These are phyloP conservation scores for Echinops telfairi DNA, from an alignment of 2,113 vertebrate species.

Conservation along the genomic window DNA sequence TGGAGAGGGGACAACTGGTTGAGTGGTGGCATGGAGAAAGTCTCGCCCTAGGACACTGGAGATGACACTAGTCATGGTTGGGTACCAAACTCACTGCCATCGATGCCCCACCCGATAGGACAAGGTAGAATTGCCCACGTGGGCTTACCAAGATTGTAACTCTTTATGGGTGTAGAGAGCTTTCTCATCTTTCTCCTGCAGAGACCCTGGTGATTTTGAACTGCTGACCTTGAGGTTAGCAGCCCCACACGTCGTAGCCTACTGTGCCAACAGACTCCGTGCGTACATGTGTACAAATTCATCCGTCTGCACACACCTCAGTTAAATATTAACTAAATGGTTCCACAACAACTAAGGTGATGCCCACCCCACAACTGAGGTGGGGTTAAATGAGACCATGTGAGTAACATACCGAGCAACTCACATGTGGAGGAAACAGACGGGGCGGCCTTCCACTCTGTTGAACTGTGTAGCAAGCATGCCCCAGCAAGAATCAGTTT, in stretches of 20 bases:
- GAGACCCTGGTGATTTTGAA: too few species aligned
- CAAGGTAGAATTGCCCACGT: too few species aligned
- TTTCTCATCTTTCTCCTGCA: too few species aligned
- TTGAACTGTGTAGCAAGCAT: not conserved
- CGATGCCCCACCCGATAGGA: too few species aligned
- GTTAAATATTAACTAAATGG: not conserved
- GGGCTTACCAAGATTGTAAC: too few species aligned
- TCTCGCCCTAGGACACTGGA: not conserved
- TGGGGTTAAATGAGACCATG: not conserved
- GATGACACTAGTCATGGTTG: not conserved
- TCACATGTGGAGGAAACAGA: not conserved
- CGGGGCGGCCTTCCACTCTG: not conserved
- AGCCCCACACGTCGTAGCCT: too few species aligned
- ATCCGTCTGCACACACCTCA: not conserved
- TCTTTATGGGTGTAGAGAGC: too few species aligned
- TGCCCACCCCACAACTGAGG: not conserved
- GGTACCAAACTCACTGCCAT: not conserved
- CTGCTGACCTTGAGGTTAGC: too few species aligned
- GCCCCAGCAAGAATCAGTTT: constrained; percentile 1
- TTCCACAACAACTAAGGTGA: not conserved
- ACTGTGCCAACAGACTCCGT: too few species aligned
- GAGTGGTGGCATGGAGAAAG: too few species aligned
- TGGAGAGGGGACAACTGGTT: not conserved
- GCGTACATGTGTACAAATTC: not conserved
- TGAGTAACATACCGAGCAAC: not conserved